Conservation (phyloP, 2,113 vertebrate species). For the Rana temporaria region DNA sequence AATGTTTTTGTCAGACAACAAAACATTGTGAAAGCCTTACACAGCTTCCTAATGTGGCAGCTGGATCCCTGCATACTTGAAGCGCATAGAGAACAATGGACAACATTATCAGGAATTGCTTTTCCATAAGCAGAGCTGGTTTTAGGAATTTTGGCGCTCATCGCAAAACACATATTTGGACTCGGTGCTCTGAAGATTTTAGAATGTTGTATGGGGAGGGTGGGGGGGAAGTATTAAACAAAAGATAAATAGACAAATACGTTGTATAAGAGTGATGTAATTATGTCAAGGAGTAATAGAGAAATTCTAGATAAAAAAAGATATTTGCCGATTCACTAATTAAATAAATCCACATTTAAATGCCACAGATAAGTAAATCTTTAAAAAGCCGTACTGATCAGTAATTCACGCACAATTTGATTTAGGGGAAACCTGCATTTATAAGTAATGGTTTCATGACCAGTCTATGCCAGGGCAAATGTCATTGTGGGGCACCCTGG, state of each 20-base stretch:
- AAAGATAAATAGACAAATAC: not conserved
- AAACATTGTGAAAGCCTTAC: constrained; percentile 21
- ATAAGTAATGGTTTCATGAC: too few species aligned
- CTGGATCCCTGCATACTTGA: constrained; percentile 43
- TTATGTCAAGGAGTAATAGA: not conserved
- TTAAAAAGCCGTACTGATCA: too few species aligned
- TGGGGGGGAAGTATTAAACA: not conserved
- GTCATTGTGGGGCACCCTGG: too few species aligned
- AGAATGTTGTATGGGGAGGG: constrained; percentile 22
- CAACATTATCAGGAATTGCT: constrained; percentile 40
- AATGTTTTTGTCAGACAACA: constrained; percentile 8
- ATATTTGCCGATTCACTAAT: too few species aligned
- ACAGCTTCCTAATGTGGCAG: constrained; percentile 20
- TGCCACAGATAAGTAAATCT: too few species aligned
- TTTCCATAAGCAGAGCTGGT: constrained; percentile 46
- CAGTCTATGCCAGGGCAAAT: too few species aligned
- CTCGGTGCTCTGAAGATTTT: constrained; percentile 35
- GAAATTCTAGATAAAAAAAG: too few species aligned
- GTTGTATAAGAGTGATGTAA: not conserved
- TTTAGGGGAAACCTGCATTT: too few species aligned
- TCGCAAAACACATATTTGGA: constrained; percentile 48
- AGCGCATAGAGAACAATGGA: constrained; percentile 35
- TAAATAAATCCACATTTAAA: too few species aligned
- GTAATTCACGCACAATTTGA: too few species aligned
- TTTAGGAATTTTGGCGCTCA: constrained; percentile 46